Evolutionary conservation across 2,113 vertebrate species (phyloP).

Genomic region (Tragulus kanchil): DNA sequence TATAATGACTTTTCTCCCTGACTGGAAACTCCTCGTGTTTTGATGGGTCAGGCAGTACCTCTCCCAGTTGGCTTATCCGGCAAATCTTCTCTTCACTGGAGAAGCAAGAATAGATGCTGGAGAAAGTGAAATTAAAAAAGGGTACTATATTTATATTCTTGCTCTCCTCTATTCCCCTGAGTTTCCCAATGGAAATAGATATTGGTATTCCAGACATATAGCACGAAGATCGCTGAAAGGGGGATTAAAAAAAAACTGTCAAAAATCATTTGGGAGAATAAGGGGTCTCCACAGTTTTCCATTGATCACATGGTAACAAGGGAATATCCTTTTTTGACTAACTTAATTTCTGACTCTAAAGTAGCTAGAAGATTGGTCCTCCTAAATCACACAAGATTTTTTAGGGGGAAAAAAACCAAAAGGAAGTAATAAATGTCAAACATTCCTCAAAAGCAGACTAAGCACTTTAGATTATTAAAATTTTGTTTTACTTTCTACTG

Average conservation of each 20-base stretch:
- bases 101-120: constrained; percentile 28
- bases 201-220: constrained; percentile 19
- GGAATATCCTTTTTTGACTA: constrained; percentile 71
- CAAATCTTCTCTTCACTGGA: background rate
- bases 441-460: constrained; percentile 66
- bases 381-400: constrained; percentile 72
- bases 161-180: background rate
- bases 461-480: constrained; percentile 46
- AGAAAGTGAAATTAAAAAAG: constrained; percentile 14
- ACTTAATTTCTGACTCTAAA: constrained; percentile 65
- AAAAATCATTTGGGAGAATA: constrained; percentile 51
- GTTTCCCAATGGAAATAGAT: constrained; percentile 25
- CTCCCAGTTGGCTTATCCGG: background rate
- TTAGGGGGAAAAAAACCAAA: constrained; percentile 52
- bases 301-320: constrained; percentile 67
- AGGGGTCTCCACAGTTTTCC: constrained; percentile 65
- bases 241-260: constrained; percentile 62
- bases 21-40: constrained; percentile 62
- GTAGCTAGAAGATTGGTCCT: constrained; percentile 18
- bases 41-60: background rate
- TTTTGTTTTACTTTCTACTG: constrained; percentile 59
- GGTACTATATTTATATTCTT: background rate
- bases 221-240: constrained; percentile 23
- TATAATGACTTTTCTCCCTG: constrained; percentile 60
- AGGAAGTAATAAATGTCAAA: constrained; percentile 82